Percentiles rank a stretch among this genome's conserved stretches.
phyloP scores from a whole-genome alignment of 2,888 invertebrate species.

The Andrena fulva region DNA sequence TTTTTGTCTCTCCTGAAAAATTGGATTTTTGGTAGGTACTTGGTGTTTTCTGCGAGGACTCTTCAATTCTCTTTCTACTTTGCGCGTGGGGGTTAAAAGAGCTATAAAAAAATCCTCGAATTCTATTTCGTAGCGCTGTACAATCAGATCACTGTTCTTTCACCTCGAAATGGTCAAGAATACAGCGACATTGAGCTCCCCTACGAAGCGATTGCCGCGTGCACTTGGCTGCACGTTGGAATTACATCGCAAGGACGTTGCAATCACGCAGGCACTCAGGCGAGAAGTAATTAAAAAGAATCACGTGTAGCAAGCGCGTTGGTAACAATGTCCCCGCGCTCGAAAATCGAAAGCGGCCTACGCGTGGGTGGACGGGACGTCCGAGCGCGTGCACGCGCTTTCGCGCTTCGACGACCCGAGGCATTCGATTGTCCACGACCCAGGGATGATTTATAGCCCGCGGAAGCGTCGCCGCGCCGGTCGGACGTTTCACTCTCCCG shows the following conservation, averaged over 20 bases:
- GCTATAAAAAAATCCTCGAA: neutral
- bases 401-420: conserved; percentile 20
- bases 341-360: neutral
- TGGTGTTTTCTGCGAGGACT: too few species aligned
- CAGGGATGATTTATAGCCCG: conserved; percentile 22
- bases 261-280: conserved; percentile 27
- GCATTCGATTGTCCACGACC: conserved; percentile 13
- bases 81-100: neutral
- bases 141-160: neutral
- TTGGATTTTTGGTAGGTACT: too few species aligned
- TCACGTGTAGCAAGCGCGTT: conserved; percentile 48
- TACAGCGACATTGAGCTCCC: too few species aligned
- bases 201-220: neutral
- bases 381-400: conserved; percentile 27
- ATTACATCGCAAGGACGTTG: neutral
- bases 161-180: neutral
- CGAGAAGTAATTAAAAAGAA: conserved; percentile 52
- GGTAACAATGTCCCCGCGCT: conserved; percentile 18
- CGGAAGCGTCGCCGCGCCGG: conserved; percentile 7
- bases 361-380: conserved; percentile 27
- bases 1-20: too few species aligned
- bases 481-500: conserved; percentile 15
- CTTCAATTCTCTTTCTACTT: neutral
- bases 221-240: too few species aligned
- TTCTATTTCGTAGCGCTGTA: neutral